Conservation (phyloP, 2,888 invertebrate species). For the Incurvaria masculella region DNA sequence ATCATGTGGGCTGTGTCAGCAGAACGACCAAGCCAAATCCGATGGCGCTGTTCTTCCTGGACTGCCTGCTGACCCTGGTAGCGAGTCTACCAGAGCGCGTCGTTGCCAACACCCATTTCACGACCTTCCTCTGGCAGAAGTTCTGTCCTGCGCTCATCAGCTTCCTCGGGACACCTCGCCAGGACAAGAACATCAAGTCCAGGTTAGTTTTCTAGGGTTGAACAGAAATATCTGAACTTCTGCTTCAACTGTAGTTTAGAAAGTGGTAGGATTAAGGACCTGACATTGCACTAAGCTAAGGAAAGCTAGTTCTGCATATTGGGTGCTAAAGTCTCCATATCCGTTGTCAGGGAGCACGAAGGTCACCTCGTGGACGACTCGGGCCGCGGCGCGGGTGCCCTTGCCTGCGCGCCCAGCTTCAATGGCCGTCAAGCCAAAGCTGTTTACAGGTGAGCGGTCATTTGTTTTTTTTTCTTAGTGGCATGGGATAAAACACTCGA, state of each 20-base stretch:
- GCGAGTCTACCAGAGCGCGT: constrained; percentile 80
- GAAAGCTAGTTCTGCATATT: no score
- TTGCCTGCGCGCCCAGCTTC: constrained; percentile 71
- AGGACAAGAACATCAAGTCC: constrained; percentile 75
- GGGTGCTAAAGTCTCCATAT: no score
- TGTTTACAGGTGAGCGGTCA: constrained; percentile 67
- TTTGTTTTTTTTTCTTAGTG: neutral
- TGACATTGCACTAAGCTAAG: no score
- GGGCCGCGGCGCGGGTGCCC: constrained; percentile 66
- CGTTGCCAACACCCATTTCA: constrained; percentile 80
- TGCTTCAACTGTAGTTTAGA: no score
- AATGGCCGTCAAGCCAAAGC: constrained; percentile 85
- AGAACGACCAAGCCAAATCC: constrained; percentile 63
- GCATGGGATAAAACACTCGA: no score
- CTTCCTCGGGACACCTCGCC: constrained; percentile 82
- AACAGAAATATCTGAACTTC: no score
- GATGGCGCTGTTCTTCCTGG: constrained; percentile 73
- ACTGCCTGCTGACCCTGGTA: constrained; percentile 82
- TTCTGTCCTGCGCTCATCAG: constrained; percentile 88
- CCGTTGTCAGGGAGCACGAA: constrained; percentile 46
- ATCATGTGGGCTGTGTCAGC: no score
- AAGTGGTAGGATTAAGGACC: no score
- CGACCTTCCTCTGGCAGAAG: constrained; percentile 88
- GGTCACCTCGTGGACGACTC: constrained; percentile 52
- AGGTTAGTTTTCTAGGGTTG: constrained; percentile 41